Evolutionary conservation across 2,113 vertebrate genomes (phyloP).

Genomic region (Apaloderma vittatum): DNA sequence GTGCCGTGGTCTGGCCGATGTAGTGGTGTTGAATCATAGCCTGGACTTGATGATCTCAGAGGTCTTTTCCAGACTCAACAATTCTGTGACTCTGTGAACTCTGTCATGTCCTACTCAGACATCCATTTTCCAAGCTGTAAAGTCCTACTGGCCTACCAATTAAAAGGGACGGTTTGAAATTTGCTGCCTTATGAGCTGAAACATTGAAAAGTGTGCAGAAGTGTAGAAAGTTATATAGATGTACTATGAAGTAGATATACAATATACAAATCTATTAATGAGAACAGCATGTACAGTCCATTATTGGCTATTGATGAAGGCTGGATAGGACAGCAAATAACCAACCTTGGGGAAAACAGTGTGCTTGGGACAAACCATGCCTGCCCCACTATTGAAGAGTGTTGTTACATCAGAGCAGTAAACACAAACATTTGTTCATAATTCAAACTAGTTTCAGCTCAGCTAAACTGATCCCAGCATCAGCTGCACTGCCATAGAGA

Average conservation of each 20-base stretch:
- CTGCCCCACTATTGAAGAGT: background rate
- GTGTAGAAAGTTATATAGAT: background rate
- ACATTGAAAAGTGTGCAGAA: background rate
- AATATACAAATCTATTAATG: background rate
- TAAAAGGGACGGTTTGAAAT: background rate
- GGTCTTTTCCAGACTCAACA: too few species aligned
- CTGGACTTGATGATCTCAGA: too few species aligned
- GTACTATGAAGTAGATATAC: background rate
- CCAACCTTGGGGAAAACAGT: background rate
- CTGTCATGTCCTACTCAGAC: background rate
- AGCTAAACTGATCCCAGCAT: conserved; percentile 12
- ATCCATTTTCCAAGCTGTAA: background rate
- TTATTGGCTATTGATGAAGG: background rate
- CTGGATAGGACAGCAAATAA: background rate
- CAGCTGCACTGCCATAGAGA: background rate
- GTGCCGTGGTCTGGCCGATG: too few species aligned
- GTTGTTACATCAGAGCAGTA: background rate
- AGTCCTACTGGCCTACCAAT: background rate
- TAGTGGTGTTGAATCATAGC: too few species aligned
- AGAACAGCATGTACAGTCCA: background rate
- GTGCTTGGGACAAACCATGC: background rate
- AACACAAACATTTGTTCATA: background rate
- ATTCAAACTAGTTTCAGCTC: background rate
- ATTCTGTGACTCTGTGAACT: background rate
- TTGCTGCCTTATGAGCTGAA: background rate